Conservation (phyloP, 2,113 vertebrate genomes). For the Sinocyclocheilus anshuiensis region DNA sequence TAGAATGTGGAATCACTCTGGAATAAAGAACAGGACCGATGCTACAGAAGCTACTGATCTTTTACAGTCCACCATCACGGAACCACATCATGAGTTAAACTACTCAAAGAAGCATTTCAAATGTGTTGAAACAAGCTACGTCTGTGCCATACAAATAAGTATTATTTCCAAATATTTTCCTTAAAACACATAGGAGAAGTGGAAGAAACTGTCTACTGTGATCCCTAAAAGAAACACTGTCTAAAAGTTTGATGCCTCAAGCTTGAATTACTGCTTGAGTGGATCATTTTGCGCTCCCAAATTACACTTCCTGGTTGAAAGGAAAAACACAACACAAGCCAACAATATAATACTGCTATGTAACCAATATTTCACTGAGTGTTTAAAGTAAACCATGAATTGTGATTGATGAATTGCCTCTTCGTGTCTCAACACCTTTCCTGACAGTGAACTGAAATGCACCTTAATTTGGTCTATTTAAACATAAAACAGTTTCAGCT, state of each 20-base stretch:
- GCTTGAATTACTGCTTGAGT: conserved; percentile 11
- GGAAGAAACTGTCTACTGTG: not conserved
- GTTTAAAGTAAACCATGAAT: not conserved
- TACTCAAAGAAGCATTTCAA: not conserved
- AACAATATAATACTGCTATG: conserved; percentile 35
- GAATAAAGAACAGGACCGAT: not conserved
- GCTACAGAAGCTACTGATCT: conserved; percentile 39
- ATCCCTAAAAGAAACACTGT: conserved; percentile 11
- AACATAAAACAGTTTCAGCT: conserved; percentile 17
- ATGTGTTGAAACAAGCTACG: not conserved
- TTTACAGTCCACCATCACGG: not conserved
- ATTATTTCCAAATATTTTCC: not conserved
- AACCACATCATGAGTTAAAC: not conserved
- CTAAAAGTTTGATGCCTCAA: conserved; percentile 27
- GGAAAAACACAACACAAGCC: not conserved
- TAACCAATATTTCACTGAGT: conserved; percentile 20
- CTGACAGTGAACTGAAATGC: not conserved
- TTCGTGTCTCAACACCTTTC: not conserved
- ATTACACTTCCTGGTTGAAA: conserved; percentile 1
- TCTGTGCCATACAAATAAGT: not conserved
- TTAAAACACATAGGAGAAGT: not conserved
- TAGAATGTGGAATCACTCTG: not conserved
- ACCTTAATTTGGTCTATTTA: not conserved
- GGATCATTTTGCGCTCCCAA: conserved; percentile 19
- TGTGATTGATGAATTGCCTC: not conserved